phyloP scores from a whole-genome alignment of 2,797 vertebrate species.

The Threskiornis aethiopicus region DNA sequence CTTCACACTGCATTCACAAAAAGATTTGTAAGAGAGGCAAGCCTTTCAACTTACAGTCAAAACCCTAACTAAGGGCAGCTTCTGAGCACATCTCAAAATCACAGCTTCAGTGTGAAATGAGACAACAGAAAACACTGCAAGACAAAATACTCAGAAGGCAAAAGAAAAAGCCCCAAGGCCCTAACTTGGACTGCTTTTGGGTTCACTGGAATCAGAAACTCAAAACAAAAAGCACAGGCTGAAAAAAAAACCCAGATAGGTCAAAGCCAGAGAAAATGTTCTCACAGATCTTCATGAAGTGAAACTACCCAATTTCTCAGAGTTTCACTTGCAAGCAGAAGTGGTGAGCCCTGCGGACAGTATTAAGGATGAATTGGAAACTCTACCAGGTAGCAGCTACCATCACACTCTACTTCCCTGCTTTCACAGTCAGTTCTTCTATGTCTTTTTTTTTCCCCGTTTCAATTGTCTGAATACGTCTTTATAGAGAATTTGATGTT shows the following conservation, averaged over 20 bases:
- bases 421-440: not conserved
- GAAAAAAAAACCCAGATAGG: not conserved
- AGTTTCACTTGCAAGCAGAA: slow-evolving; percentile 7
- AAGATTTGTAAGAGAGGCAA: not conserved
- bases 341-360: not conserved
- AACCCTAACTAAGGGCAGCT: not conserved
- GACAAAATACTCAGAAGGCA: not conserved
- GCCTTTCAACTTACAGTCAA: not conserved
- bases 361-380: not conserved
- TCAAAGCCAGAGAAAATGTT: not conserved
- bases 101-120: not conserved
- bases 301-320: slow-evolving; percentile 12
- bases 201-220: slow-evolving; percentile 16
- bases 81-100: not conserved
- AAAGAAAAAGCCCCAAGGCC: not conserved
- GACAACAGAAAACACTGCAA: not conserved
- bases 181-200: not conserved
- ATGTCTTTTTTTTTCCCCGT: not conserved
- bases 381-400: not conserved
- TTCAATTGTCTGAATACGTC: not conserved
- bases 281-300: not conserved
- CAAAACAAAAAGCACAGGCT: not conserved
- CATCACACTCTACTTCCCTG: not conserved
- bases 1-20: not conserved
- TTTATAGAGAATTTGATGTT: not conserved